Percentiles rank a stretch among this genome's conserved stretches.
These are phyloP conservation scores for Dryocosmus kuriphilus DNA, from an alignment of 2,888 invertebrate species.

Conservation along the genomic window DNA sequence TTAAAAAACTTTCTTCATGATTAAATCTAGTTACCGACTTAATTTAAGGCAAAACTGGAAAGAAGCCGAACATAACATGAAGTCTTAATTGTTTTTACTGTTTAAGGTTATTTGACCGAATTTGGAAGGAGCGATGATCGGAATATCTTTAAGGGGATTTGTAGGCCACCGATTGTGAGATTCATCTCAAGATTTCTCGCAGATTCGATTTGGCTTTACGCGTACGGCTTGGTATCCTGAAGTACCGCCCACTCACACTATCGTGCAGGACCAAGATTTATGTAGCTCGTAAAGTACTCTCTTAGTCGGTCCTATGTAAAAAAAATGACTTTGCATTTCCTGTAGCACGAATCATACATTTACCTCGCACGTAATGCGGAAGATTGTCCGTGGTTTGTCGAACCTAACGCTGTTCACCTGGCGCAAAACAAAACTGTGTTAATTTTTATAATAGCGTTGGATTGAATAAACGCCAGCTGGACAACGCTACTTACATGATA, in stretches of 20 bases:
- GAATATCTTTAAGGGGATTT: not conserved
- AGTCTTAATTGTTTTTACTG: too few species aligned
- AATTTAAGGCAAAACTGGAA: too few species aligned
- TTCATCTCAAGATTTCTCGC: not conserved
- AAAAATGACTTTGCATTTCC: slow-evolving; percentile 39
- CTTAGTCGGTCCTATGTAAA: slow-evolving; percentile 42
- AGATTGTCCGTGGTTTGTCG: not conserved
- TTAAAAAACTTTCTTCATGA: too few species aligned
- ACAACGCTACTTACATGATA: not conserved
- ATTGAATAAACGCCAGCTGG: slow-evolving; percentile 1
- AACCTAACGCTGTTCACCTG: slow-evolving; percentile 1
- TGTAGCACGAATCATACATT: slow-evolving; percentile 6
- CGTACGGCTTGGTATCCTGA: slow-evolving; percentile 58
- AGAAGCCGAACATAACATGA: too few species aligned
- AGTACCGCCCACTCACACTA: slow-evolving; percentile 70
- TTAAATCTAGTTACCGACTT: too few species aligned
- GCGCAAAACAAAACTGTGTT: not conserved
- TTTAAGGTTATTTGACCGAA: not conserved
- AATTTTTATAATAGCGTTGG: not conserved
- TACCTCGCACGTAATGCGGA: slow-evolving; percentile 11
- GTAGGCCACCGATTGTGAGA: slow-evolving; percentile 21
- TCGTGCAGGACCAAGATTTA: slow-evolving; percentile 61
- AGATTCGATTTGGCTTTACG: slow-evolving; percentile 59
- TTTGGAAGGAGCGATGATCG: not conserved
- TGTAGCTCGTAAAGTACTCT: slow-evolving; percentile 64